Evolutionary conservation across 2,797 vertebrate species (phyloP).

Genomic region (Poecilia wingei): DNA sequence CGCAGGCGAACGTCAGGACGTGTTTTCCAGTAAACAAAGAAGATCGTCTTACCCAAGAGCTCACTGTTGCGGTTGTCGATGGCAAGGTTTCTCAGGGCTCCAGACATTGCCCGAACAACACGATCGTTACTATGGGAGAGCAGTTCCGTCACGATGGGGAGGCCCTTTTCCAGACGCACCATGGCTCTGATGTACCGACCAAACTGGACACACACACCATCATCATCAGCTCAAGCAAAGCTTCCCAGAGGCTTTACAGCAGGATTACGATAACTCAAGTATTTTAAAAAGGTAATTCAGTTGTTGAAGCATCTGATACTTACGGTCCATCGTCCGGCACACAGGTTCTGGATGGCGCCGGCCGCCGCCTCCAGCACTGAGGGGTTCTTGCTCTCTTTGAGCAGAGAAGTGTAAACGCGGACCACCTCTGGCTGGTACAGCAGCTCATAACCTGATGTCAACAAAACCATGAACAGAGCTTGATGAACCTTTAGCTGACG

Average conservation of each 20-base stretch:
- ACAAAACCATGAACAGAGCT: background rate
- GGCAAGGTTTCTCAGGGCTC: constrained; percentile 93
- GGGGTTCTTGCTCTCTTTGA: constrained; percentile 91
- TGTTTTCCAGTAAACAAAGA: background rate
- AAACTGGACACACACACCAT: constrained; percentile 76
- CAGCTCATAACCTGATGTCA: constrained; percentile 89
- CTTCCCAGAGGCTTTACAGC: background rate
- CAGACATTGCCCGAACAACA: constrained; percentile 93
- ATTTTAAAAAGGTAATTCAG: background rate
- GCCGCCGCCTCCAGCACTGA: constrained; percentile 94
- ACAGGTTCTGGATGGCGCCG: constrained; percentile 95
- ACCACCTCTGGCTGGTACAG: constrained; percentile 97
- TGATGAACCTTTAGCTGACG: background rate
- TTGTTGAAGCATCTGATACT: constrained; percentile 51
- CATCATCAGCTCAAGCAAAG: background rate
- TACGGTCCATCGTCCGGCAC: constrained; percentile 95
- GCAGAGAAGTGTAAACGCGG: constrained; percentile 93
- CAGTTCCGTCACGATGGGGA: constrained; percentile 94
- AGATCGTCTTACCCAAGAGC: constrained; percentile 86
- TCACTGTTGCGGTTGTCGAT: constrained; percentile 93
- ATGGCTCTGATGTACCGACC: constrained; percentile 91
- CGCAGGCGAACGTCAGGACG: too few relatives aligned
- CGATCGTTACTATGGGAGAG: constrained; percentile 89
- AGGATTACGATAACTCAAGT: background rate
- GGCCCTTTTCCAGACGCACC: constrained; percentile 93